Percentiles rank a stretch among this genome's conserved stretches.
Evolutionary conservation across 2,797 vertebrate genomes (phyloP).

Genomic region (Distichodus sexfasciatus): DNA sequence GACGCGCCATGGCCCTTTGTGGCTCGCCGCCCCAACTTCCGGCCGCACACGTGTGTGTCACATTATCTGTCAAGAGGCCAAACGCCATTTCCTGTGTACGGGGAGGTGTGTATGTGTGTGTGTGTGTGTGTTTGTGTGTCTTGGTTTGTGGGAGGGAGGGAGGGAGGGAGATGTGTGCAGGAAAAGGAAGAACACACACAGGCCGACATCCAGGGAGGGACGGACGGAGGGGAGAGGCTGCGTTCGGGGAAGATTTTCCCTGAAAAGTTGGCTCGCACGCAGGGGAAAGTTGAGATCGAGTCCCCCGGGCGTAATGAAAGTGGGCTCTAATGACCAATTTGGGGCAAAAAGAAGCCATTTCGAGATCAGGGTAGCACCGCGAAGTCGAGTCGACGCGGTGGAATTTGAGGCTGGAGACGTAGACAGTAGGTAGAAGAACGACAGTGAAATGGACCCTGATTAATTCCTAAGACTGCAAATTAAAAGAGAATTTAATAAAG

Average conservation of each 20-base stretch:
- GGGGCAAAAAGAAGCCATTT: constrained; percentile 5
- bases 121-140: no score
- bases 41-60: constrained; percentile 85
- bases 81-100: constrained; percentile 83
- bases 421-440: no score
- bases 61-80: constrained; percentile 94
- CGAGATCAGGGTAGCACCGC: constrained; percentile 18
- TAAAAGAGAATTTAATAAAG: no score
- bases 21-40: constrained; percentile 85
- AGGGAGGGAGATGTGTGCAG: constrained; percentile 73
- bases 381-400: background rate
- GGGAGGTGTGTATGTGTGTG: constrained; percentile 52
- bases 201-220: constrained; percentile 67
- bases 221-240: constrained; percentile 57
- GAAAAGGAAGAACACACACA: constrained; percentile 92
- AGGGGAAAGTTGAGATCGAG: constrained; percentile 11
- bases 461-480: no score
- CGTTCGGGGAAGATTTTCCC: constrained; percentile 29
- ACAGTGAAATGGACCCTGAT: no score
- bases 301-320: constrained; percentile 20
- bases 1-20: constrained; percentile 85
- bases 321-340: constrained; percentile 6
- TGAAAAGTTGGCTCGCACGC: constrained; percentile 25
- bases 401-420: background rate
- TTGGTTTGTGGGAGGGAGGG: no score